Evolutionary conservation across 2,797 vertebrate species (phyloP).

Genomic region (Prionace glauca): DNA sequence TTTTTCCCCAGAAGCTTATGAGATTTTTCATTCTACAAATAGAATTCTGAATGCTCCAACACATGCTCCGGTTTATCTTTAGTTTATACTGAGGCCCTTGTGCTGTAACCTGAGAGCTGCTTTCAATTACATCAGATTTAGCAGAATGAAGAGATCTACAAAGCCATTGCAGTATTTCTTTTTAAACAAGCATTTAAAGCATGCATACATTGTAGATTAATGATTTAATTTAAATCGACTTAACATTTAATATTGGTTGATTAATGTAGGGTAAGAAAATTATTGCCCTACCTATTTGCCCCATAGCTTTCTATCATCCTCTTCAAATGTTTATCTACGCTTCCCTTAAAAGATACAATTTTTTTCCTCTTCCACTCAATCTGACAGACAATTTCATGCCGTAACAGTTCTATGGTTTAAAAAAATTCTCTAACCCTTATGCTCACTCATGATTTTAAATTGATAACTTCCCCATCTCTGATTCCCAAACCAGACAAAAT

Average conservation of each 20-base stretch:
- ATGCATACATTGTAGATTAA: not conserved
- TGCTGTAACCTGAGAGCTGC: not conserved
- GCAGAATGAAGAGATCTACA: not conserved
- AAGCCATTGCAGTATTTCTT: not conserved
- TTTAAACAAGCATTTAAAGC: not conserved
- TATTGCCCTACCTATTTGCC: not conserved
- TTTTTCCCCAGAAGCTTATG: not conserved
- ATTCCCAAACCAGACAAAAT: not conserved
- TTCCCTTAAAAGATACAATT: not conserved
- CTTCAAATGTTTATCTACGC: not conserved
- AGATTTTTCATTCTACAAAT: not conserved
- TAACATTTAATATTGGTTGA: not conserved
- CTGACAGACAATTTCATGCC: not conserved
- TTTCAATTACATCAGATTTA: not conserved
- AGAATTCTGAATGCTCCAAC: not conserved
- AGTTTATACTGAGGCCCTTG: not conserved
- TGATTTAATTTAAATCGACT: not conserved
- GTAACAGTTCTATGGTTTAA: not conserved
- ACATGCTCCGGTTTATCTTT: not conserved
- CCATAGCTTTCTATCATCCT: not conserved
- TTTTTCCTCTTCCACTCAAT: not conserved
- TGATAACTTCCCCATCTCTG: not conserved
- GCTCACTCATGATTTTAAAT: not conserved
- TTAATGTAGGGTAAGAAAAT: not conserved
- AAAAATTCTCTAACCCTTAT: not conserved